phyloP scores from a whole-genome alignment of 1,140 invertebrate species.

The Drosophila sturtevanti region DNA sequence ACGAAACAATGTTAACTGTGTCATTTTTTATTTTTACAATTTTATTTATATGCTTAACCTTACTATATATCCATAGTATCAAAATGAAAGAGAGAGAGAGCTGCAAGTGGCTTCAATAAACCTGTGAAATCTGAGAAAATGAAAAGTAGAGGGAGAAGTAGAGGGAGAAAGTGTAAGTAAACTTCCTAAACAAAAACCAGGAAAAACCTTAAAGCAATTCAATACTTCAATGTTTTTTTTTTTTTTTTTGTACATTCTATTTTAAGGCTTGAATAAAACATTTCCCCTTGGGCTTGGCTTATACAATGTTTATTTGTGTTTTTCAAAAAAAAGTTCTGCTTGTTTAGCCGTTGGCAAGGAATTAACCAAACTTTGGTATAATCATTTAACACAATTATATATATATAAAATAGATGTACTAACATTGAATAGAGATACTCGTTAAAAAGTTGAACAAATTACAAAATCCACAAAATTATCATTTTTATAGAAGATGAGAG shows the following conservation, averaged over 20 bases:
- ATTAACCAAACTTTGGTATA: constrained; percentile 7
- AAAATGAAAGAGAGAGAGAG: no score
- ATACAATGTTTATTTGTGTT: not conserved
- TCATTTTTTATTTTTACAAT: constrained; percentile 4
- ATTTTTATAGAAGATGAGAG: no score
- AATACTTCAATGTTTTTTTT: not conserved
- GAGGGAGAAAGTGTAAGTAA: no score
- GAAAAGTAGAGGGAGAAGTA: no score
- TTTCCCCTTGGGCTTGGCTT: not conserved
- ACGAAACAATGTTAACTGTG: not conserved
- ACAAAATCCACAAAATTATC: not conserved
- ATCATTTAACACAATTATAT: not conserved
- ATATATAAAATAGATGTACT: not conserved
- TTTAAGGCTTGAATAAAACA: not conserved
- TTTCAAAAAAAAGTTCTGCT: not conserved
- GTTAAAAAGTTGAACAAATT: not conserved
- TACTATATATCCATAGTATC: not conserved
- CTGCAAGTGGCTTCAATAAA: not conserved
- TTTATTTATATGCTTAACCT: not conserved
- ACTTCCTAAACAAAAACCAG: no score
- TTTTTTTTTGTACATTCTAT: not conserved
- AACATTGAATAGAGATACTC: not conserved
- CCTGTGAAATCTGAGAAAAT: not conserved
- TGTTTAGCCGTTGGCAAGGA: not conserved
- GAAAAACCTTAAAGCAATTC: not conserved